Evolutionary conservation across 1,140 invertebrate genomes (phyloP).

Genomic region (Alviniconcha marisindica): DNA sequence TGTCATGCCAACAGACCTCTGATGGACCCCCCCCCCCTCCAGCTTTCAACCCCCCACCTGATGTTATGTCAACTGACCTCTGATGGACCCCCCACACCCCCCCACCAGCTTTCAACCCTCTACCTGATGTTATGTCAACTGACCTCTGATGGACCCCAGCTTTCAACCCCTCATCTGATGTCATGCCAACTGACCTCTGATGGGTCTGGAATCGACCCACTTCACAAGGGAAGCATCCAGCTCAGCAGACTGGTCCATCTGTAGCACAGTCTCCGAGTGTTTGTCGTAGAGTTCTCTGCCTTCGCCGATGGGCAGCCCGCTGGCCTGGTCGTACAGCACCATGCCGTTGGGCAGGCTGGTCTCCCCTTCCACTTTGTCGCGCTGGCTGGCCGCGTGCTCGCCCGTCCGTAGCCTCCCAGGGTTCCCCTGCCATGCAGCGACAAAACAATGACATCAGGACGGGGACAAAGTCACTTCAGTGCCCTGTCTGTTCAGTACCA

Average conservation of each 20-base stretch:
- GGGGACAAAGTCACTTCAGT: too few relatives aligned
- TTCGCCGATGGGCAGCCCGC: neutral
- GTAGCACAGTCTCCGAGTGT: conserved; percentile 10
- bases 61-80: too few relatives aligned
- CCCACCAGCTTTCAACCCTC: too few relatives aligned
- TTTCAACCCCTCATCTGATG: too few relatives aligned
- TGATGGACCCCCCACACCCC: too few relatives aligned
- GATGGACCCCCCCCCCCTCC: too few relatives aligned
- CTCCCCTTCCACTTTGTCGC: neutral
- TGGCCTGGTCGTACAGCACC: conserved; percentile 27
- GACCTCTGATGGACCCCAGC: too few relatives aligned
- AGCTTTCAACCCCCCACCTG: too few relatives aligned
- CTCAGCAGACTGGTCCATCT: conserved; percentile 19
- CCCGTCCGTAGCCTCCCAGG: conserved; percentile 22
- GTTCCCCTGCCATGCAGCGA: conserved; percentile 42
- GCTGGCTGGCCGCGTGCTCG: neutral
- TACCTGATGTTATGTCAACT: too few relatives aligned
- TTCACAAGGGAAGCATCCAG: conserved; percentile 49
- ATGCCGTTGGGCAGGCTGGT: conserved; percentile 17
- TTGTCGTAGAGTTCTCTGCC: conserved; percentile 26
- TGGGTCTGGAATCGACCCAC: conserved; percentile 68
- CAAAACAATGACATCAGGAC: too few relatives aligned
- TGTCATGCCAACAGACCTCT: too few relatives aligned
- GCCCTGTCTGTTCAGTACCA: too few relatives aligned
- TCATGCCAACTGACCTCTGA: conserved; percentile 57